Percentiles rank a stretch among this genome's conserved stretches.
Conservation (phyloP, 2,797 vertebrate species). For the Pseudomugil gertrudae region DNA sequence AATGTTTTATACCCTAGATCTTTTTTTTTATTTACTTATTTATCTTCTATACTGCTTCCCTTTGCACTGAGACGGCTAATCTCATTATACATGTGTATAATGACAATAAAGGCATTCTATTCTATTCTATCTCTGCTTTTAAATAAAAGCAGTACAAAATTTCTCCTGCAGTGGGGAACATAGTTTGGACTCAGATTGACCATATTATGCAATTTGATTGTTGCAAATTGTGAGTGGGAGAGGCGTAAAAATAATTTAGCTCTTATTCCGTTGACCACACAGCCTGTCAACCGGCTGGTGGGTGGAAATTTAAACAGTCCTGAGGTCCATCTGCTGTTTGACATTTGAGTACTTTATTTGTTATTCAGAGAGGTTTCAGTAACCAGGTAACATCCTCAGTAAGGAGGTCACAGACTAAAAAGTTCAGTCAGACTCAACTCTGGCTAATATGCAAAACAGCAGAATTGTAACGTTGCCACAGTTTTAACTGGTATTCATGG, state of each 20-base stretch:
- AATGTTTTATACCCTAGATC: no score
- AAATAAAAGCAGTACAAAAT: not conserved
- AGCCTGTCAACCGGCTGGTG: constrained; percentile 16
- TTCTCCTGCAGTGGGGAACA: not conserved
- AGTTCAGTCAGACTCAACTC: not conserved
- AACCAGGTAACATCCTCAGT: not conserved
- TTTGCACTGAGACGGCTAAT: no score
- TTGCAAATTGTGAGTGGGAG: constrained; percentile 19
- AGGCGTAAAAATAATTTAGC: constrained; percentile 8
- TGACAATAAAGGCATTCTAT: no score
- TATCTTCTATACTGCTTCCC: no score
- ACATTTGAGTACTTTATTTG: constrained; percentile 22
- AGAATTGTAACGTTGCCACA: not conserved
- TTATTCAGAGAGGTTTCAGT: constrained; percentile 18
- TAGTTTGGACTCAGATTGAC: not conserved
- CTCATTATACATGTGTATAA: no score
- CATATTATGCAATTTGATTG: constrained; percentile 15
- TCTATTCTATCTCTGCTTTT: not conserved
- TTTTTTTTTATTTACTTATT: no score
- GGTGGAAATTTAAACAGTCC: constrained; percentile 1
- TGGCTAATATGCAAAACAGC: not conserved
- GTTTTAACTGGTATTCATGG: not conserved
- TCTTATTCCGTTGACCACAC: constrained; percentile 11
- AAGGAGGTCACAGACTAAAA: not conserved
- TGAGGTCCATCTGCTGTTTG: constrained; percentile 26